Evolutionary conservation across 2,113 vertebrate species (phyloP), one percentile per base, ranked within the genome.

Genomic region (Oryzias celebensis): DNA sequence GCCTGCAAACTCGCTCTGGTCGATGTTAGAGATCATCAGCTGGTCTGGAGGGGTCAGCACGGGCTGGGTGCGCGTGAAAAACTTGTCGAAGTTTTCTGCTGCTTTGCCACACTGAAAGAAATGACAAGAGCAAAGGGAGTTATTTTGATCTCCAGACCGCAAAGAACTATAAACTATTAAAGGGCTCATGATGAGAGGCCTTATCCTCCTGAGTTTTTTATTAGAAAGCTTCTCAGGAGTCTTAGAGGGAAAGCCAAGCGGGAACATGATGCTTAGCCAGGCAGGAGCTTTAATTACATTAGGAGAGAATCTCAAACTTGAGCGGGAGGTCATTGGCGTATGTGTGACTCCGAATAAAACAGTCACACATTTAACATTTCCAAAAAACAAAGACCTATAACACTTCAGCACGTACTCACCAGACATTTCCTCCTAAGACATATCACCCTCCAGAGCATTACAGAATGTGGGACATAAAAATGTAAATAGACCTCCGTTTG

Each of bases 81-180:
- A 99, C 78, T 98, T 99, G 85, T 99, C 97, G 0, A 99, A 99
- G 91, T 99, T 99, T 75, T 99, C 97, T 0, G 96, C 97, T 31
- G 93, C 96, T 91, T 98, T 98, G 85, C 97, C 97, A 4, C 97
- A 94, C 97, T 98, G 93, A 26, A 72, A 75, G 58, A 71, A 24
- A 62, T 61, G 1, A 64, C 23, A 62, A 24, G 20, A 41, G 8
- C 36, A 23, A 51, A 63, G 54, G 56, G 18, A 45, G 20, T 28
- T 26, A 12, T 46, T 49, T 65, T 41, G 58, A 65, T 61, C n/a
- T 42, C 16, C 36, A 4, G 10, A 16, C 42, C 23, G 43, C 43
- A 5, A 63, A 56, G 60, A 4, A 36, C 5, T 7, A 4, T 22
- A 60, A 59, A 41, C 22, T 22, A 23, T 14, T 48, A 16, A 20